Evolutionary conservation across 2,888 invertebrate species (phyloP).

Genomic region (Plebejus argus): DNA sequence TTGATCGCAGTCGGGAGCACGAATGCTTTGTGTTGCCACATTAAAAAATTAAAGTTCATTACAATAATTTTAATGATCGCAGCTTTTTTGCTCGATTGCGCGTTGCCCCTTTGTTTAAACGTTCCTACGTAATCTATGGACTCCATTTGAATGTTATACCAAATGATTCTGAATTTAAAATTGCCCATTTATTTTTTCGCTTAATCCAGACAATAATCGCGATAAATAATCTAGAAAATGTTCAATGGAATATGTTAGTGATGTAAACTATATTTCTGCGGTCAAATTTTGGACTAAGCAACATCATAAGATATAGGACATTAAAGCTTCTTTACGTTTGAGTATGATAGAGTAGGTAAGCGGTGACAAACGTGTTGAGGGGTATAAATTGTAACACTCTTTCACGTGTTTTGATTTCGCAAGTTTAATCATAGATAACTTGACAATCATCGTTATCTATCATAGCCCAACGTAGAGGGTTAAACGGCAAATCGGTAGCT

Average conservation of each 20-base stretch:
- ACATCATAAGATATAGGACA: background rate
- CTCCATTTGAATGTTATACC: background rate
- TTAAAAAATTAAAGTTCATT: slow-evolving; percentile 32
- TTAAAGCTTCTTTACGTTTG: too few species aligned
- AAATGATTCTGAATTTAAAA: slow-evolving; percentile 7
- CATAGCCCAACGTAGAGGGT: too few species aligned
- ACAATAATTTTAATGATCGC: slow-evolving; percentile 30
- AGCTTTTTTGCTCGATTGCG: slow-evolving; percentile 22
- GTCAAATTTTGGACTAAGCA: background rate
- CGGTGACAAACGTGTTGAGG: too few species aligned
- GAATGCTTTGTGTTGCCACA: slow-evolving; percentile 37
- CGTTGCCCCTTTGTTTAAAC: slow-evolving; percentile 20
- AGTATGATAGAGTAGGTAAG: too few species aligned
- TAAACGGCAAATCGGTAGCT: too few species aligned
- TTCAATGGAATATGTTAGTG: background rate
- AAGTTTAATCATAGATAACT: too few species aligned
- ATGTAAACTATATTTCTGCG: background rate
- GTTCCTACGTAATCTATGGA: slow-evolving; percentile 23
- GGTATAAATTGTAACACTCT: too few species aligned
- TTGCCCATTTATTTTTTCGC: slow-evolving; percentile 9
- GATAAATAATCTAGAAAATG: slow-evolving; percentile 38
- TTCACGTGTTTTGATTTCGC: too few species aligned
- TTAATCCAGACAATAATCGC: slow-evolving; percentile 33
- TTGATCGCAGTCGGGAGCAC: slow-evolving; percentile 47
- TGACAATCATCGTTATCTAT: too few species aligned